These are phyloP conservation scores for Ormyrus rosae DNA, from an alignment of 2,888 invertebrate genomes.

Conservation along the genomic window DNA sequence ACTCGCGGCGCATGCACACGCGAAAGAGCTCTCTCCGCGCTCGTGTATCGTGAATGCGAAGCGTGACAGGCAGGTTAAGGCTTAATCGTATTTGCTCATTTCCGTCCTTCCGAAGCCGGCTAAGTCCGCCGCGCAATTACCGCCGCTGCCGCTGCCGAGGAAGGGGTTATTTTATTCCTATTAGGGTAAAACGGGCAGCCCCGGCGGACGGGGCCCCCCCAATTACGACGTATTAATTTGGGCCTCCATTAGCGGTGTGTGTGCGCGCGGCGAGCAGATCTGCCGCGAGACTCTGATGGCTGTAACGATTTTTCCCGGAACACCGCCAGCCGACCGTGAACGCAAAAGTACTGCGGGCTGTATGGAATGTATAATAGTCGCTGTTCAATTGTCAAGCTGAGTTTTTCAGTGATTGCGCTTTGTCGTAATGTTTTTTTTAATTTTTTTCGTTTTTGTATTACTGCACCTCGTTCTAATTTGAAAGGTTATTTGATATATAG, in stretches of 20 bases:
- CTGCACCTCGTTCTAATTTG: too few relatives aligned
- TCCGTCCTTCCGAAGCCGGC: slow-evolving; percentile 64
- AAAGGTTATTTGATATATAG: too few relatives aligned
- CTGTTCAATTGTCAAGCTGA: too few relatives aligned
- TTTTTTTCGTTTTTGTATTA: too few relatives aligned
- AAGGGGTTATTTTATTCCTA: slow-evolving; percentile 75
- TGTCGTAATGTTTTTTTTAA: too few relatives aligned
- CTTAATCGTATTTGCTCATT: slow-evolving; percentile 73
- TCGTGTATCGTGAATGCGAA: slow-evolving; percentile 60
- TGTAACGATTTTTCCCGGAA: slow-evolving; percentile 68
- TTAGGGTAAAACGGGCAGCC: slow-evolving; percentile 74
- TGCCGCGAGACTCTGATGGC: neutral
- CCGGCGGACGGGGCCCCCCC: slow-evolving; percentile 59
- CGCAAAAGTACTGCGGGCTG: too few relatives aligned
- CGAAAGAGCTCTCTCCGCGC: neutral
- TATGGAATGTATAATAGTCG: too few relatives aligned
- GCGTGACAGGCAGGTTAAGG: slow-evolving; percentile 70
- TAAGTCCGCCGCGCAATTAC: slow-evolving; percentile 64
- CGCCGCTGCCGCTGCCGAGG: slow-evolving; percentile 32
- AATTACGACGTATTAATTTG: slow-evolving; percentile 75
- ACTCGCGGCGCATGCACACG: too few relatives aligned
- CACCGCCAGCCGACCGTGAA: slow-evolving; percentile 53
- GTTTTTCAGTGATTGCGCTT: too few relatives aligned
- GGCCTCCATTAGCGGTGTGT: slow-evolving; percentile 70
- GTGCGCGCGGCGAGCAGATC: slow-evolving; percentile 33